Evolutionary conservation across 2,888 invertebrate species (phyloP), one percentile per base, ranked within the genome.

Genomic region (Luperina nickerlii): DNA sequence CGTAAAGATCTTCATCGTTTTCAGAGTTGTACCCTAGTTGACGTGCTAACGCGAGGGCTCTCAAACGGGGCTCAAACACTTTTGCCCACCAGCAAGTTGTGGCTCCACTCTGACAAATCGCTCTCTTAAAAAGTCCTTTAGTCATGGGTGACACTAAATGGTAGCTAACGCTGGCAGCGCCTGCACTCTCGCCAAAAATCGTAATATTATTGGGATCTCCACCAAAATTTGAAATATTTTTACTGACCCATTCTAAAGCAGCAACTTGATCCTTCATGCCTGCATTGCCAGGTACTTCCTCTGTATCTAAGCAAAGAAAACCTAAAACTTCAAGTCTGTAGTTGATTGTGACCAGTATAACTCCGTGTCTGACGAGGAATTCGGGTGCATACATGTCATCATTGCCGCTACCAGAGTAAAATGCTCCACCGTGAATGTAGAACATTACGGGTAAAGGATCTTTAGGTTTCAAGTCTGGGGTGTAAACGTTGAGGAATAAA

Each of bases 41-140:
- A 54, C 88, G 90, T 0, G 92, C 94, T 27, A 93, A 76, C 2
- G 84, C 79, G 20, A 92, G 63, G 0, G 92, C 94, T 86, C 92
- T 79, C 94, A 97, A 97, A 54, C 96, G 95, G 0, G 97, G 97
- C 45, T 97, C 97, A 96, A 51, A 97, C 93, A 18, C 97, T 96
- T 95, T 94, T 0, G 97, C 96, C 98, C 98, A 98, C 3, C 97
- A 96, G 89, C 97, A 96, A 32, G 97, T 94, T 5, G 97, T 96
- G 0, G 97, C 97, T 1, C 98, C 98, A 90, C 98, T 98, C 90
- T 98, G 98, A 0, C 97, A 96, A 54, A 98, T 98, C 4, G 97
- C 94, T 83, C 91, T 92, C 65, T 92, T 92, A 70, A 95, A 95
- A 1, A 95, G 89, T 0, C 93, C 94, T 91, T 93, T 93, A 1